A percentile compares a stretch with the other conserved stretches of the same genome.
Evolutionary conservation across 1,140 invertebrate species (phyloP).

Genomic region (Eueides isabella): DNA sequence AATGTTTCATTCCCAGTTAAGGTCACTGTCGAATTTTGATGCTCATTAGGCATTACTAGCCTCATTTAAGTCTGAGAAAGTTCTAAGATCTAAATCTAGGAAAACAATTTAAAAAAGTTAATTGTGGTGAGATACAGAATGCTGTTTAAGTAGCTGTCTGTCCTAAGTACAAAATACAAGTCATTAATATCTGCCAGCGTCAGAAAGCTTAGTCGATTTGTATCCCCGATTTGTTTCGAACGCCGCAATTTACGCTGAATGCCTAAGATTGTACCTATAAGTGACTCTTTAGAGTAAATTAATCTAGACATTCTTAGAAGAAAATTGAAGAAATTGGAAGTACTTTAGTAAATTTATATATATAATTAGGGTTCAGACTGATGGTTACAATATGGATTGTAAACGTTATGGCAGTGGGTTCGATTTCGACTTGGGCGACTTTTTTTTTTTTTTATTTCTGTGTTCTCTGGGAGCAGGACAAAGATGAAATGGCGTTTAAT

Average conservation of each 20-base stretch:
- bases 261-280: slow-evolving; percentile 25
- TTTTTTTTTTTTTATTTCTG: no score
- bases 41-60: no score
- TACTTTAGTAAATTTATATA: background rate
- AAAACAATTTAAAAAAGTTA: background rate
- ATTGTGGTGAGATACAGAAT: background rate
- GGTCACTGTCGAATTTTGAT: no score
- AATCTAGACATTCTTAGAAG: background rate
- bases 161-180: slow-evolving; percentile 19
- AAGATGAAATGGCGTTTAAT: no score
- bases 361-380: background rate
- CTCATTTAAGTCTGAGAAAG: no score
- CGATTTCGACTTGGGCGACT: no score
- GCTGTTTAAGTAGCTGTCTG: slow-evolving; percentile 8
- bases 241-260: slow-evolving; percentile 23
- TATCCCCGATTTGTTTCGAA: slow-evolving; percentile 28
- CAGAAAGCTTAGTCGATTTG: slow-evolving; percentile 30
- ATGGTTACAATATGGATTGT: no score
- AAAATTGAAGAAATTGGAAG: background rate
- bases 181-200: slow-evolving; percentile 31
- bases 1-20: no score
- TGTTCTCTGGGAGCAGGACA: no score
- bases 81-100: background rate
- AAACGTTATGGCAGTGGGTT: no score
- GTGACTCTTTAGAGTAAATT: slow-evolving; percentile 12